Percentiles rank a stretch among this genome's conserved stretches.
Evolutionary conservation across 2,797 vertebrate genomes (phyloP).

Genomic region (Phoebastria nigripes): DNA sequence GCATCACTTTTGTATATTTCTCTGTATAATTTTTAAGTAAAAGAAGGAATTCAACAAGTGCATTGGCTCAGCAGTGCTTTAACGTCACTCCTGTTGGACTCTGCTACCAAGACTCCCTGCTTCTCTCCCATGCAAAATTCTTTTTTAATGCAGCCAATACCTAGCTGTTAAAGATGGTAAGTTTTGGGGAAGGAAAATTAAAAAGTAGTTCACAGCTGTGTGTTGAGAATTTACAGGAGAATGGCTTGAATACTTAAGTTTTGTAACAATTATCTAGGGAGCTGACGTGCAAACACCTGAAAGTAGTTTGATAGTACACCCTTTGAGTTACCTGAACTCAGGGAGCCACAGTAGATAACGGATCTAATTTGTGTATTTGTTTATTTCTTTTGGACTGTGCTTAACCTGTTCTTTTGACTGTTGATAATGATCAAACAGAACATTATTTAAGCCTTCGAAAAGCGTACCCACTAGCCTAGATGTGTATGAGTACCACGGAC

Average conservation of each 20-base stretch:
- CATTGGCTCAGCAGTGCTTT: not conserved
- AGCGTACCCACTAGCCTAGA: not conserved
- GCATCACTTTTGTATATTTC: not conserved
- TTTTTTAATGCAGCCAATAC: not conserved
- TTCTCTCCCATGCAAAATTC: not conserved
- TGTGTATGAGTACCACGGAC: fast-evolving
- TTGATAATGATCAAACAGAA: not conserved
- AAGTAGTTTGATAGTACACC: not conserved
- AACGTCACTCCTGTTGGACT: not conserved
- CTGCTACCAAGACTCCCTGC: not conserved
- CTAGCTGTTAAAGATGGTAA: not conserved
- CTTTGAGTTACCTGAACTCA: not conserved
- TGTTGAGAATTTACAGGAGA: not conserved
- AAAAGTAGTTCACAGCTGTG: not conserved
- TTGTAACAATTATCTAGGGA: not conserved
- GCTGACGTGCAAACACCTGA: not conserved
- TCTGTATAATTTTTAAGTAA: not conserved
- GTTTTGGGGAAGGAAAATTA: not conserved
- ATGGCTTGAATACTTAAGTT: not conserved
- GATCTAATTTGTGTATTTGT: not conserved
- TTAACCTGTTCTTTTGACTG: not conserved
- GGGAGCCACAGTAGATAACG: not conserved
- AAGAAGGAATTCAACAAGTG: not conserved
- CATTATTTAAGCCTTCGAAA: not conserved
- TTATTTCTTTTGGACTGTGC: not conserved